A percentile compares a stretch with the other conserved stretches of the same genome.
Conservation (phyloP, 2,888 invertebrate genomes). For the Sceliomorpha sp. region DNA sequence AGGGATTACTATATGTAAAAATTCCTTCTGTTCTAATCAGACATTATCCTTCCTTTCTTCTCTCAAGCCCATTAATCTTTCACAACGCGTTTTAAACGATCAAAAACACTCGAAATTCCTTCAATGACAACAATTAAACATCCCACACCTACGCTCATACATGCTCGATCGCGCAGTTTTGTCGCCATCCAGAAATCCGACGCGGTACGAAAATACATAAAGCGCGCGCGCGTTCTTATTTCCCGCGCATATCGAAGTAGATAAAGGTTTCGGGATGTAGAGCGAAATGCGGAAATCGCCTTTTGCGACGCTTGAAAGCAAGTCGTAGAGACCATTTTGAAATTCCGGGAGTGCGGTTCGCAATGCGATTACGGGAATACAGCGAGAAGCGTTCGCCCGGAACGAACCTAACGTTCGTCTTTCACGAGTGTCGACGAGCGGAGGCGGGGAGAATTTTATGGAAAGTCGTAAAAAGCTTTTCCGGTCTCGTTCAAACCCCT, state of each 20-base stretch:
- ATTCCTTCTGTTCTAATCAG: no score
- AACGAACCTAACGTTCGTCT: conserved; percentile 53
- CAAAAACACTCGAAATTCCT: no score
- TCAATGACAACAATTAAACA: no score
- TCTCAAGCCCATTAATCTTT: no score
- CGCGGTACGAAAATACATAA: conserved; percentile 13
- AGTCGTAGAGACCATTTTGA: conserved; percentile 46
- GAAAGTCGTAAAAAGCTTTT: conserved; percentile 53
- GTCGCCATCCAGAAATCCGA: conserved; percentile 1
- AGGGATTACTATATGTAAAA: no score
- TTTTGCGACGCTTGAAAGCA: conserved; percentile 48
- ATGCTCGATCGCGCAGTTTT: no score
- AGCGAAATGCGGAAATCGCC: conserved; percentile 48
- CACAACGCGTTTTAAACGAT: no score
- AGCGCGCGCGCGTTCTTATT: conserved; percentile 1
- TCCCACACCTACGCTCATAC: background rate
- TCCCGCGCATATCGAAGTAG: conserved; percentile 34
- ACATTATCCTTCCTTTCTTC: no score
- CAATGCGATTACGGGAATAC: conserved; percentile 52
- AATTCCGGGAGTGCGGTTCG: conserved; percentile 51
- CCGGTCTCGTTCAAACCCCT: conserved; percentile 43
- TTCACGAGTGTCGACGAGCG: conserved; percentile 35
- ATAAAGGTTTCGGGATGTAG: conserved; percentile 39
- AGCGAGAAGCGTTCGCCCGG: conserved; percentile 48
- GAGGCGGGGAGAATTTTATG: conserved; percentile 34